phyloP scores from a whole-genome alignment of 2,797 vertebrate species.

The Vipera ursinii region DNA sequence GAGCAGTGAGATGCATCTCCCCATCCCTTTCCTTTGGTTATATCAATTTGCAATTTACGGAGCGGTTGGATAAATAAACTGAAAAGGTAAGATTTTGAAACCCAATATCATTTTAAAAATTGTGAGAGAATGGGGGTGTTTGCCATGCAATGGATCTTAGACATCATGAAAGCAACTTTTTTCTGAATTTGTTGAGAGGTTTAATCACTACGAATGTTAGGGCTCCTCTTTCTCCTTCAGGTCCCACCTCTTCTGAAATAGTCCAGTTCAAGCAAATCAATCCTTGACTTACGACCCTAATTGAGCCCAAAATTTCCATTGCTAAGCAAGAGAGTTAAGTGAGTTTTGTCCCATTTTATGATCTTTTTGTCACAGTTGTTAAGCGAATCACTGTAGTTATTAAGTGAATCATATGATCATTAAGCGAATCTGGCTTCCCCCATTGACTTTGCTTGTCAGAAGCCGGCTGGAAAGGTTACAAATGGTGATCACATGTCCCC shows the following conservation, averaged over 20 bases:
- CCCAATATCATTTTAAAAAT: background rate
- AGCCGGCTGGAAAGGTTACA: background rate
- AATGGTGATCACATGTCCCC: background rate
- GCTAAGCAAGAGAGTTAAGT: background rate
- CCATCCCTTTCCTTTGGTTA: background rate
- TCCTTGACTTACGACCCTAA: background rate
- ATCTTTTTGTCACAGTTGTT: background rate
- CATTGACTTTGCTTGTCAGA: background rate
- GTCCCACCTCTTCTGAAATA: background rate
- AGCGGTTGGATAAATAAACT: background rate
- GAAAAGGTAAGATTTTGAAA: background rate
- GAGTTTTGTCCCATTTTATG: background rate
- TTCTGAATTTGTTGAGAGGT: background rate
- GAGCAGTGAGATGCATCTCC: background rate
- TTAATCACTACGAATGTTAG: background rate
- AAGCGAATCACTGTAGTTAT: background rate
- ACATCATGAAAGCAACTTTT: background rate
- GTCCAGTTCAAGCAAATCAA: background rate
- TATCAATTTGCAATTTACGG: background rate
- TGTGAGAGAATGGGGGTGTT: background rate
- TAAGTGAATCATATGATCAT: background rate
- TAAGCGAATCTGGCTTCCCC: background rate
- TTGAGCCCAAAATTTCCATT: background rate
- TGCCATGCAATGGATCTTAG: background rate
- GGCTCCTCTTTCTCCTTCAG: background rate